Base-by-base conservation (phyloP, 2,888 invertebrate genomes). In the Sthenelais limicola region DNA sequence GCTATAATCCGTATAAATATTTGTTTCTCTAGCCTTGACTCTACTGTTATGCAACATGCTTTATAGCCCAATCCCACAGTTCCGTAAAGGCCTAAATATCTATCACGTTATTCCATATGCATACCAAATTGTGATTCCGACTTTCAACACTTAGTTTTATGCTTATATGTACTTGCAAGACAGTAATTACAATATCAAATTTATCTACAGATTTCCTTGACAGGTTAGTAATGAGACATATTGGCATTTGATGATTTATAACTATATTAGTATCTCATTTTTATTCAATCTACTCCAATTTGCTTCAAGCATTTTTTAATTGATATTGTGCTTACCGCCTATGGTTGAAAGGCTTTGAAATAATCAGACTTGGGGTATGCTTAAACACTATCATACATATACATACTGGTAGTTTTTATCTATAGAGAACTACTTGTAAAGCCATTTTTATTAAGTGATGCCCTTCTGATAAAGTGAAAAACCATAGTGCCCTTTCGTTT, bases 341-440 rank as follows among this genome's bases (percentile, higher is more conserved):
- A 56, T 56, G 56, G 56, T 33, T 56, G 56, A 56, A 33, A 56
- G 56, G 56, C 56, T 56, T 33, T 56, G 56, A 56, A 54, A 56
- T 33, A 33, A 56, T 3, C 33, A 56, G 52, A 56, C 30, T 30
- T 56, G 56, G 56, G 56, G 56, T 56, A 32, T 54, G 3, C 56
- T 56, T 56, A 56, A 56, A 3, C 9, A 1, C 56, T 56, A 56
- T 33, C 56, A 56, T 56, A 56, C 56, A 56, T 56, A 33, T 56
- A 56, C 56, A 56, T 56, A 56, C 56, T 56, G 56, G 56, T 56
- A 56, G 56, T 56, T 32, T 4, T 56, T 15, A 56, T 28, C 56
- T 56, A 56, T 56, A 56, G 30, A 56, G 56, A 56, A 32, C 56
- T 56, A 56, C 56, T 21, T 56, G 56, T 56, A 56, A 56, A 56